Evolutionary conservation across 1,140 invertebrate genomes (phyloP), one percentile per base, ranked within the genome.

Genomic region (Lepidurus apus): DNA sequence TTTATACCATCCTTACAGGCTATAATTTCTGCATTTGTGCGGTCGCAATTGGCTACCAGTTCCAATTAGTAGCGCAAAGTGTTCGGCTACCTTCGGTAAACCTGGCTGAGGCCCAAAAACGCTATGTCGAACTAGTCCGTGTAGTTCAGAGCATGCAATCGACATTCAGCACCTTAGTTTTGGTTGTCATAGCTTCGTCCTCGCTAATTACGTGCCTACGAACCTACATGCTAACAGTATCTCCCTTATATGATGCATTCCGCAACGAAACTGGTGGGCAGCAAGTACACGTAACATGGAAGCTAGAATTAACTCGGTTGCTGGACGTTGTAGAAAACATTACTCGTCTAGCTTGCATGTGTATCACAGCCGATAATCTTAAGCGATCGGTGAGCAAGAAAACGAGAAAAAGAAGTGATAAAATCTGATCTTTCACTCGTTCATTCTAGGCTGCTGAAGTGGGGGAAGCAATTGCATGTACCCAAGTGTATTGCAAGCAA

Each of bases 181-280:
- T 65, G 21, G n/a, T 65, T 65, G 21, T 17, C 6, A 65, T 65
- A 13, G 53, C 53, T 65, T 65, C 53, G 3, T 65, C 53, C 21
- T 65, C 53, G 3, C 21, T 65, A 65, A 65, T 65, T 13, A 65
- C 21, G 5, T 65, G 53, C 53, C 17, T 65, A 21, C 17, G 53
- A 65, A 65, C 53, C 17, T 65, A 65, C 53, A 65, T 65, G 53
- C 53, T 65, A 65, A 65, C 53, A 4, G 53, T 65, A n/a, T 21
- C 53, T 1, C 53, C 53, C 21, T 7, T 65, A 17, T 21, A 65
- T 17, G 53, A 65, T 17, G 7, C 53, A 65, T 65, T 65, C 13
- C 53, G 53, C 7, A 65, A 65, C 13, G 53, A 21, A 65, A 65
- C 53, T n/a, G 53, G 53, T n/a, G 53, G 53, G 4, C 34, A 34